Conservation (phyloP, 2,113 vertebrate species). For the Paralichthys olivaceus region DNA sequence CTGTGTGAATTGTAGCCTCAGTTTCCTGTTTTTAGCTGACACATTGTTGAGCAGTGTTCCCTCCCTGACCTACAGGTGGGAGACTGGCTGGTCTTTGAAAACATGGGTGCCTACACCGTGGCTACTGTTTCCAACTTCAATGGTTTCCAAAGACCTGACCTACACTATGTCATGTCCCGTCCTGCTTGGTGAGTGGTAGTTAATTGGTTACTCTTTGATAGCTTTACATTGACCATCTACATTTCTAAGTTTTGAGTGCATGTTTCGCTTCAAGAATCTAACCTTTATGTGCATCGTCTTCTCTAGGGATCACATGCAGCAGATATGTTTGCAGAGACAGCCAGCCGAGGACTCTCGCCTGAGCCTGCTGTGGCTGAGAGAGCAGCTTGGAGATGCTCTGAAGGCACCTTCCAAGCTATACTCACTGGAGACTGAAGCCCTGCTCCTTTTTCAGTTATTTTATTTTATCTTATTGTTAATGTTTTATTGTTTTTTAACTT, state of each 20-base stretch:
- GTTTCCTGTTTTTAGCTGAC: no score
- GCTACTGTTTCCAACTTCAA: slow-evolving; percentile 98
- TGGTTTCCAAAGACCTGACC: slow-evolving; percentile 93
- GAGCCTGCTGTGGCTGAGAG: no score
- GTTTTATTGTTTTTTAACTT: no score
- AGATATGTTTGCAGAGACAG: slow-evolving; percentile 82
- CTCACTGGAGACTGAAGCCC: no score
- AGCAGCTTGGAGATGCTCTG: no score
- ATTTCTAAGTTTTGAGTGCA: no score
- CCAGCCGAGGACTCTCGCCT: no score
- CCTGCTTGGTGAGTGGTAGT: slow-evolving; percentile 87
- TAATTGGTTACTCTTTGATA: background rate
- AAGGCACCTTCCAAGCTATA: no score
- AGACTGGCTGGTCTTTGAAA: slow-evolving; percentile 96
- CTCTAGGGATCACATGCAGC: slow-evolving; percentile 90
- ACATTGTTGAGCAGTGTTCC: slow-evolving; percentile 90
- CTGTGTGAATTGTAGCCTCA: no score
- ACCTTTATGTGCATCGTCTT: background rate
- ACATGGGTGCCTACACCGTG: slow-evolving; percentile 98
- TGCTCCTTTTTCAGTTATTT: no score
- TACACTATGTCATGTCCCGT: slow-evolving; percentile 92
- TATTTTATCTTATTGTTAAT: no score
- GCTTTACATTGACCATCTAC: background rate
- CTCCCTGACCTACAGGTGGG: slow-evolving; percentile 94
- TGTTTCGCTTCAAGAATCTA: no score